Evolutionary conservation across 2,113 vertebrate genomes (phyloP).

Genomic region (Tauraco erythrolophus): DNA sequence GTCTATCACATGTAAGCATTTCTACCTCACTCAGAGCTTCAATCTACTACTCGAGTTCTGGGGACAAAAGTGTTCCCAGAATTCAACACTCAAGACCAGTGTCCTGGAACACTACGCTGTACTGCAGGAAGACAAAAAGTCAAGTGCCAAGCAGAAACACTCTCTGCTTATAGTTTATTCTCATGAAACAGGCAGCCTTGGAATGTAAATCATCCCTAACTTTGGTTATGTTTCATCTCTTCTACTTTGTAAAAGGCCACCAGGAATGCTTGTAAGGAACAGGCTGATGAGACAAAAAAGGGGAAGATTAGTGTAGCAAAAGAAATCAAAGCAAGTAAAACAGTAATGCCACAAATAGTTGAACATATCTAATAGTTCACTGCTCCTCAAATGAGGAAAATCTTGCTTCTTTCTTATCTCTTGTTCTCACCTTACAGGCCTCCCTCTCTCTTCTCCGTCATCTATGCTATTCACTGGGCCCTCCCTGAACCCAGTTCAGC

Average conservation of each 20-base stretch:
- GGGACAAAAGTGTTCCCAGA: not conserved
- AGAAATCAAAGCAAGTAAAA: not conserved
- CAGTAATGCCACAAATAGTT: not conserved
- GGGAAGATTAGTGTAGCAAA: not conserved
- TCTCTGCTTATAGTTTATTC: not conserved
- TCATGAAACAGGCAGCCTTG: not conserved
- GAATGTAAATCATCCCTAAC: not conserved
- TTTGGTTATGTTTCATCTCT: not conserved
- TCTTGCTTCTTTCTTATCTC: not conserved
- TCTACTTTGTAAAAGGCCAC: not conserved
- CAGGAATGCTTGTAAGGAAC: not conserved
- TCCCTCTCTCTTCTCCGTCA: not conserved
- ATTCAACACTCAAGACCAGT: not conserved
- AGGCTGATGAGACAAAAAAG: not conserved
- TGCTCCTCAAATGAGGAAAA: not conserved
- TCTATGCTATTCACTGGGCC: not conserved
- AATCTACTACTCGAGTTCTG: not conserved
- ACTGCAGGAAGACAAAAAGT: not conserved
- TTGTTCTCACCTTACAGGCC: not conserved
- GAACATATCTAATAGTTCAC: not conserved
- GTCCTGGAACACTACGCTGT: not conserved
- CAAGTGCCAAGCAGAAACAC: not conserved
- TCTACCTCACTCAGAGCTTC: not conserved
- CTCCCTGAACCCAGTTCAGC: not conserved
- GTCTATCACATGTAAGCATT: not conserved